Percentiles rank a stretch among this genome's conserved stretches.
These are phyloP conservation scores for Malurus cyaneus DNA, from an alignment of 2,113 vertebrate genomes.

Conservation along the genomic window DNA sequence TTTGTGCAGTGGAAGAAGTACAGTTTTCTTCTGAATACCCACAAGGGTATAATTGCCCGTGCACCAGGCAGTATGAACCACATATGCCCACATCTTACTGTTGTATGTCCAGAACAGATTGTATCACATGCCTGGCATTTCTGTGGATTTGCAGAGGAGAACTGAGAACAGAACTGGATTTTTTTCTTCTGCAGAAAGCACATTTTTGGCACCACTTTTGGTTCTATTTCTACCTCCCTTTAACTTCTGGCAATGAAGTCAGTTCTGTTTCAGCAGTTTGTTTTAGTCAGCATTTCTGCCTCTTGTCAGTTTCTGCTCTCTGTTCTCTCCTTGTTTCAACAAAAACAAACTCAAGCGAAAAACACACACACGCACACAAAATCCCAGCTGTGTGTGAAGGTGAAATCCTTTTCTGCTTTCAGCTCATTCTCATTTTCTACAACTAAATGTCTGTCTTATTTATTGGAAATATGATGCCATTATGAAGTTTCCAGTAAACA, in stretches of 20 bases:
- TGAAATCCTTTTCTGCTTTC: background rate
- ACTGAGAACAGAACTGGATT: background rate
- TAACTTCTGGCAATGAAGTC: background rate
- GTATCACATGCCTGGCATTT: background rate
- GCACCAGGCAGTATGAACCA: background rate
- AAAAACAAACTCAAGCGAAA: background rate
- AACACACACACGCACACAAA: background rate
- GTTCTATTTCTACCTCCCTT: background rate
- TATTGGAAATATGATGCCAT: background rate
- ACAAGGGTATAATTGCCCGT: accelerated
- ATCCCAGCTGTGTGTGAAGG: background rate
- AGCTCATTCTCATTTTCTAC: background rate
- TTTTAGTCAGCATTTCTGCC: background rate
- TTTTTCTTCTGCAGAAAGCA: background rate
- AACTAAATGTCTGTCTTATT: background rate
- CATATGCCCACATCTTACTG: background rate
- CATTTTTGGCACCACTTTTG: background rate
- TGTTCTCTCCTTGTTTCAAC: background rate
- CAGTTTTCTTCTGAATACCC: background rate
- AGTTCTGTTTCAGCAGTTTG: background rate
- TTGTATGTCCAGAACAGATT: background rate
- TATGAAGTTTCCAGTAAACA: background rate
- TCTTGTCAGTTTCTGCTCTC: background rate
- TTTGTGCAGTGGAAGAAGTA: background rate
- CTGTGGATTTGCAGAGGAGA: background rate